Evolutionary conservation across 2,888 invertebrate genomes (phyloP), one percentile per base, ranked within the genome.

Genomic region (Lithophane socia): DNA sequence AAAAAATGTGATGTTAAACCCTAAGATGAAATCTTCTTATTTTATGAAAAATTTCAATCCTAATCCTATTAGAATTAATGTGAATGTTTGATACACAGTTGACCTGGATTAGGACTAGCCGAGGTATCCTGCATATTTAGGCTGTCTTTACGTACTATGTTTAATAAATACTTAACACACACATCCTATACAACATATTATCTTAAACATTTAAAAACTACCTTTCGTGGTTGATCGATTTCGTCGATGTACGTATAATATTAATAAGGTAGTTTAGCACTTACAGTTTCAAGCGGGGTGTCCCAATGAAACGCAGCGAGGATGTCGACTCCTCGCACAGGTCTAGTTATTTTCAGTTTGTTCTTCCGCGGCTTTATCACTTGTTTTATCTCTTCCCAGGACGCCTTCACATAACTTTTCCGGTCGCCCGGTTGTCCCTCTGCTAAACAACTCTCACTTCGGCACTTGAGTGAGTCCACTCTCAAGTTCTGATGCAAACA

Each of bases 211-310:
- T n/a, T 56, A 12, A 56, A 56, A 56, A 56, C 3, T n/a, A n/a
- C 56, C 10, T 12, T n/a, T 56, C 10, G 12, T 56, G 56, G 56
- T 56, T n/a, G n/a, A 56, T 56, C n/a, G n/a, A 12, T n/a, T 56
- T 54, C 54, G 54, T 54, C 56, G n/a, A 56, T 56, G 56, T 37
- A 61, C 61, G 37, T 29, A 18, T 24, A 29, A n/a, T n/a, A n/a
- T n/a, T n/a, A n/a, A 12, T 63, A 42, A 42, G 54, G 24, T 12
- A 63, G 24, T 37, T 54, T 18, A n/a, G 13, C 44, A 93, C 94
- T 94, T 87, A 94, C 94, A 80, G 88, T 93, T 91, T 94, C 94
- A 13, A 94, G 90, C 2, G 94, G 92, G 0, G 94, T 94, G 65
- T 94, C 92, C 91, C 92, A 92, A 77, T 93, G 92, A 85, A 94